Evolutionary conservation across 1,140 invertebrate genomes (phyloP), one percentile per base, ranked within the genome.

Genomic region (Lysiphlebus fabarum): DNA sequence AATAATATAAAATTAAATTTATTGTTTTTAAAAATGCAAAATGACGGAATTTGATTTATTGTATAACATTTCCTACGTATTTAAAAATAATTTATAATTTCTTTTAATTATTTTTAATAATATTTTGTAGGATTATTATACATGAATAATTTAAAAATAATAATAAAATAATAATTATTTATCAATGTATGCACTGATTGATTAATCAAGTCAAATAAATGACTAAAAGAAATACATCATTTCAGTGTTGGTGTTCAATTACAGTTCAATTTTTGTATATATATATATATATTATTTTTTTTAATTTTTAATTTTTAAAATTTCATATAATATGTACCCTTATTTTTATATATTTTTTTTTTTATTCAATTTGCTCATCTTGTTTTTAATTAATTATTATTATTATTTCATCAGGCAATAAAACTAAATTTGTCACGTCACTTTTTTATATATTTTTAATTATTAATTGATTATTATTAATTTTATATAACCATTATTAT

Each of bases 201-300:
- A 60, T 65, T 63, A 63, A 66, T 66, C 58, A 55, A 63, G 33
- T 51, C 49, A 36, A 51, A 59, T 63, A 43, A 62, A 49, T 60
- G 50, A 48, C 56, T 63, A 62, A 38, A 58, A 61, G 62, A 45
- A 62, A 45, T 65, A 70, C 63, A 70, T 67, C 61, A 65, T 71
- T 74, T 73, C 67, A 72, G 68, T 68, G 73, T 77, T 79, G 77
- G 77, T 79, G 76, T 79, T 79, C 73, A 73, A 67, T 78, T 79
- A 79, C 75, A 79, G 77, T 77, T 78, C 70, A 68, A 67, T 66
- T 72, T 58, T 62, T 63, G 48, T 48, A 49, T 59, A 11, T 53
- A 36, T 42, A 53, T 53, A 44, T 11, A 11, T n/a, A n/a, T n/a
- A n/a, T n/a, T n/a, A n/a, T n/a, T 38, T 59, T 44, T 57, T 57